Percentiles rank a stretch among this genome's conserved stretches.
phyloP scores from a whole-genome alignment of 2,113 vertebrate species.

The Urocitellus parryii region DNA sequence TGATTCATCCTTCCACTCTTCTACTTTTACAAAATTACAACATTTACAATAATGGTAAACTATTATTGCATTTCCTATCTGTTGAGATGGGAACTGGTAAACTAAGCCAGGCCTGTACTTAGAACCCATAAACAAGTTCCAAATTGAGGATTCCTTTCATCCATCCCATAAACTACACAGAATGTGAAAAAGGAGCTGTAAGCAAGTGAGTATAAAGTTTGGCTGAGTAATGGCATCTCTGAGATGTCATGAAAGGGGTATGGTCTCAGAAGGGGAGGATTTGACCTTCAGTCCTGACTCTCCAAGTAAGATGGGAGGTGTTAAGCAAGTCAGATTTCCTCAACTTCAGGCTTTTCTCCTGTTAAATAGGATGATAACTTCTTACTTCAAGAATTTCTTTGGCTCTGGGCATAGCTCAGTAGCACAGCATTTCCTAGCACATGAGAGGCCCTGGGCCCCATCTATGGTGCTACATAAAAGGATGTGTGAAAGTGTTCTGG shows the following conservation, averaged over 20 bases:
- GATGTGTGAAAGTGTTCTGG: not conserved
- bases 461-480: not conserved
- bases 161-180: not conserved
- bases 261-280: not conserved
- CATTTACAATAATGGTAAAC: not conserved
- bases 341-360: not conserved
- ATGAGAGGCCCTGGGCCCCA: not conserved
- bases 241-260: not conserved
- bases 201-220: not conserved
- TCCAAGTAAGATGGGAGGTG: not conserved
- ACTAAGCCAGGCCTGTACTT: not conserved
- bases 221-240: not conserved
- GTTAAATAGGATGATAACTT: not conserved
- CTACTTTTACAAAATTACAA: not conserved
- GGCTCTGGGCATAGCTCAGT: not conserved
- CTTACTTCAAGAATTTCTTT: not conserved
- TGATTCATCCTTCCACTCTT: not conserved
- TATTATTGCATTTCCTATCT: not conserved
- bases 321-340: not conserved
- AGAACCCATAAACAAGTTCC: not conserved
- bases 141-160: not conserved
- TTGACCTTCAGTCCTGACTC: not conserved
- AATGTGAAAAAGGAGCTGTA: not conserved
- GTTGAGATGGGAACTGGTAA: not conserved
- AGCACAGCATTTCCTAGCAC: not conserved